A percentile compares a stretch with the other conserved stretches of the same genome.
These are phyloP conservation scores for Forbesichthys papilliferus DNA, from an alignment of 2,113 vertebrate genomes.

Conservation along the genomic window DNA sequence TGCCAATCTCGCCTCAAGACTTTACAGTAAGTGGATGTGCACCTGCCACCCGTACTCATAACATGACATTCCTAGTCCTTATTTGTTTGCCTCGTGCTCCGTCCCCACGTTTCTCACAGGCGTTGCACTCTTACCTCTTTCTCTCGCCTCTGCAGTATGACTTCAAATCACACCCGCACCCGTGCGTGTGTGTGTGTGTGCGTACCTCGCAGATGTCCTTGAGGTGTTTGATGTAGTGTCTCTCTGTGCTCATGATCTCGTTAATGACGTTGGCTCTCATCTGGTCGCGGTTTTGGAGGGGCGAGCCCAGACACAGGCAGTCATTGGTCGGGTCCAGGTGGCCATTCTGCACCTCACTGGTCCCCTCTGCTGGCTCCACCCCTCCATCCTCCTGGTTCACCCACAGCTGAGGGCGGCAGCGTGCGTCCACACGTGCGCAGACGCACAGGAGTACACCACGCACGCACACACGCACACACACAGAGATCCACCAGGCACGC, in stretches of 20 bases:
- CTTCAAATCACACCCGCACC: background rate
- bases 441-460: conserved; percentile 9
- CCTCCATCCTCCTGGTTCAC: conserved; percentile 95
- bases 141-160: background rate
- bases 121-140: background rate
- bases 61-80: too few relatives aligned
- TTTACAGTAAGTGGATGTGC: too few relatives aligned
- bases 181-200: conserved; percentile 24
- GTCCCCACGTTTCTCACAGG: background rate
- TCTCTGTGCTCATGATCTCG: conserved; percentile 99
- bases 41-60: too few relatives aligned
- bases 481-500: conserved; percentile 3
- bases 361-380: conserved; percentile 85
- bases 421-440: conserved; percentile 2
- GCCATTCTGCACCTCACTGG: conserved; percentile 95
- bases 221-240: conserved; percentile 99
- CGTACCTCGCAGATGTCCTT: conserved; percentile 98
- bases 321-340: conserved; percentile 93
- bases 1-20: too few relatives aligned
- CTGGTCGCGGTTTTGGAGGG: conserved; percentile 96
- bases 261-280: conserved; percentile 99
- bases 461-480: conserved; percentile 15
- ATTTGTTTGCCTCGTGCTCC: too few relatives aligned
- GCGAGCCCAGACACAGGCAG: conserved; percentile 93
- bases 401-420: conserved; percentile 85